Percentiles rank a stretch among this genome's conserved stretches.
Conservation (phyloP, 2,113 vertebrate genomes). For the Pipa parva region DNA sequence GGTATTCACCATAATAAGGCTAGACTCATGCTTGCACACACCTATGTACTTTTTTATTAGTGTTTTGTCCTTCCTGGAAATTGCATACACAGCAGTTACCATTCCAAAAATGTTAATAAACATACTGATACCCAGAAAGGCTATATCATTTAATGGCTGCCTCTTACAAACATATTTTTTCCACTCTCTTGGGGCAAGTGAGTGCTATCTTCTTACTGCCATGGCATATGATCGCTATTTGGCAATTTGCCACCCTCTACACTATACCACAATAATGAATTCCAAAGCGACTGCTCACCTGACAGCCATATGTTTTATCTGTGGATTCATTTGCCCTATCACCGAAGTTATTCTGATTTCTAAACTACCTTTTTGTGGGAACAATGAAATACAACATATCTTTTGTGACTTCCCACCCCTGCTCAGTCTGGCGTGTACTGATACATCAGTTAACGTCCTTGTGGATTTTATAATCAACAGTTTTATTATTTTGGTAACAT, state of each 20-base stretch:
- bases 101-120: conserved; percentile 57
- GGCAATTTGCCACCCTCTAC: conserved; percentile 56
- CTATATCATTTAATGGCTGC: conserved; percentile 53
- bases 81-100: conserved; percentile 55
- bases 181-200: conserved; percentile 53
- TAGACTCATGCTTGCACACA: conserved; percentile 43
- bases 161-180: conserved; percentile 59
- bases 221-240: conserved; percentile 56
- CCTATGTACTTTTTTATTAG: conserved; percentile 60
- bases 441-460: conserved; percentile 52
- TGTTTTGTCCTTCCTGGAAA: conserved; percentile 52
- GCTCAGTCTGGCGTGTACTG: conserved; percentile 53
- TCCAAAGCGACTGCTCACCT: conserved; percentile 41
- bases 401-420: conserved; percentile 59
- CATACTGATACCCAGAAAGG: conserved; percentile 48
- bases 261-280: conserved; percentile 52
- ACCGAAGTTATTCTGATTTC: conserved; percentile 54
- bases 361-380: conserved; percentile 53
- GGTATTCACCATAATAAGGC: conserved; percentile 46
- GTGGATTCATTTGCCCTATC: conserved; percentile 54
- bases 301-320: conserved; percentile 47
- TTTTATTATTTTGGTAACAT: conserved; percentile 55
- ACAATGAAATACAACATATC: conserved; percentile 53
- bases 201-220: conserved; percentile 55
- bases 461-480: conserved; percentile 54